Evolutionary conservation across 2,113 vertebrate genomes (phyloP), one percentile per base, ranked within the genome.

Genomic region (Circaetus cinerascens): DNA sequence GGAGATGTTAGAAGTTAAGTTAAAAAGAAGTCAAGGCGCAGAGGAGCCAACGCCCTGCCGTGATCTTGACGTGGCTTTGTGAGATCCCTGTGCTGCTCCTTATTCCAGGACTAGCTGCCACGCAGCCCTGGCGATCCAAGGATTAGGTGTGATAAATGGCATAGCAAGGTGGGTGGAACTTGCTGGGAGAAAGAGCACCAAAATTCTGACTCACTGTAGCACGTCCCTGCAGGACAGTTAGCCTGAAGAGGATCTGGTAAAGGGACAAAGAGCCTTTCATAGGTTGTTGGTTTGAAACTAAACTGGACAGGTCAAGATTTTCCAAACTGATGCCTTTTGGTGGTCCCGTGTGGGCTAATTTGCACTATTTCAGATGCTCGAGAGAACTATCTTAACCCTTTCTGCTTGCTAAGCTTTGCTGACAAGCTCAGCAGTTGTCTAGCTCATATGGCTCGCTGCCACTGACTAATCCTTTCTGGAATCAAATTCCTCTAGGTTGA

Each of bases 151-250:
- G 66, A 57, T 0, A 23, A 20, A 15, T 0, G 41, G 85, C 72
- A 38, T 1, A 3, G 72, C 4, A 1, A 16, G 32, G 20, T 0
- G 5, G 32, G 34, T 2, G 74, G 69, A 34, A 64, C 34, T 1
- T 10, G 27, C 30, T 43, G 53, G 55, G 38, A 64, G 19, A 1
- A 32, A 51, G 17, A 17, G 17, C 60, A 51, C 27, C 41, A 5
- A 0, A 5, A 0, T 5, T 59, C 11, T 6, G 41, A 11, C 41
- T 22, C 18, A 30, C 19, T 27, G 51, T 11, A 46, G 64, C 74
- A 23, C 7, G 0, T 30, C 60, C 73, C 36, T 48, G 62, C 12
- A 34, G 80, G 80, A 25, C 32, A 25, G 36, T 53, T 53, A 46
- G 73, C 32, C 48, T 7, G n/a, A 40, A 3, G 15, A 16, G 67